Percentiles rank a stretch among this genome's conserved stretches.
Conservation (phyloP, 1,140 invertebrate species). For the Sipha flava region DNA sequence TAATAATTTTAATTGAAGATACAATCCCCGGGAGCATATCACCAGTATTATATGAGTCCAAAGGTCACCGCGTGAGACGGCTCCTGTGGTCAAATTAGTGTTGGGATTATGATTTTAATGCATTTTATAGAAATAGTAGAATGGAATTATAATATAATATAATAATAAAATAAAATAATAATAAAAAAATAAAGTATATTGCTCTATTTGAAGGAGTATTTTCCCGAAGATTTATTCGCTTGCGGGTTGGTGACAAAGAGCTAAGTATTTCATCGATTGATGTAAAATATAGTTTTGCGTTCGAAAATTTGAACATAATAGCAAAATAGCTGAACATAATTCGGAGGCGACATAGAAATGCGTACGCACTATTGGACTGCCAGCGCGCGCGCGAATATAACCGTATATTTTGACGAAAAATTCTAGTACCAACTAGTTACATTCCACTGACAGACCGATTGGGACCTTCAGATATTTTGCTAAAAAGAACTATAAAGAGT, state of each 20-base stretch:
- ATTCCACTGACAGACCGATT: no score
- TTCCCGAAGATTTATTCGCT: not conserved
- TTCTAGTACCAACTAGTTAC: no score
- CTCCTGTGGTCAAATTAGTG: not conserved
- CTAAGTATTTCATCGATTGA: not conserved
- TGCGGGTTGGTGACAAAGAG: not conserved
- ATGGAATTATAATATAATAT: not conserved
- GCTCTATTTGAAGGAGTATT: not conserved
- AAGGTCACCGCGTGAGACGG: not conserved
- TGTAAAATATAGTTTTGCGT: not conserved
- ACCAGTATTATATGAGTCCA: not conserved
- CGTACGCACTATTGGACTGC: not conserved
- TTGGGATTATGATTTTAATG: no score
- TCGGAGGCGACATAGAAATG: not conserved
- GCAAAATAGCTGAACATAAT: not conserved
- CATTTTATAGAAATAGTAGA: not conserved
- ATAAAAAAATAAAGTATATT: not conserved
- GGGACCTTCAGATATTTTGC: no score
- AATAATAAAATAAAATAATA: no score
- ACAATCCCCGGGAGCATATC: not conserved
- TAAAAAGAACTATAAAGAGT: no score
- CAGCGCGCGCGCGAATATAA: no score
- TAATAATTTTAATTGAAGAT: not conserved
- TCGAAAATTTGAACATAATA: no score
- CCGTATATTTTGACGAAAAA: no score